Evolutionary conservation across 1,140 invertebrate genomes (phyloP).

Genomic region (Notospermus geniculatus): DNA sequence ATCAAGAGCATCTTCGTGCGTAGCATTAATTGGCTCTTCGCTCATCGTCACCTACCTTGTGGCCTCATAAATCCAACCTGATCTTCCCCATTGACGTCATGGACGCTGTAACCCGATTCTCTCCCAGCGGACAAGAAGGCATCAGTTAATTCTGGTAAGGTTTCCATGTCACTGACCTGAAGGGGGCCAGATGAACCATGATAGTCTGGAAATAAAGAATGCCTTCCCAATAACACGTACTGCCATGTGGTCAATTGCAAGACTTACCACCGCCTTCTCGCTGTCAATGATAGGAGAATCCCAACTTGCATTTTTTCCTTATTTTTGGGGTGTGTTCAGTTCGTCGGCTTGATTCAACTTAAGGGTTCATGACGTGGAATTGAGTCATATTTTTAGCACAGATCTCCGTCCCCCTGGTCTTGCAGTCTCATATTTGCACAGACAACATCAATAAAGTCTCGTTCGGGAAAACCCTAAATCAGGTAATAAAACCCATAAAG

Average conservation of each 20-base stretch:
- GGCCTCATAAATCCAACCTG: not conserved
- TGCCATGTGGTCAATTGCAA: not conserved
- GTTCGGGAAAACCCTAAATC: no score
- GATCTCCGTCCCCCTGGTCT: no score
- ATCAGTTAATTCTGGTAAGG: not conserved
- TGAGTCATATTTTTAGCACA: no score
- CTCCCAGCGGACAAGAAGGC: not conserved
- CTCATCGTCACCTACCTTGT: constrained; percentile 2
- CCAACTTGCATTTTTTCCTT: constrained; percentile 5
- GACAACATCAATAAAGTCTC: no score
- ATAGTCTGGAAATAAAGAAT: not conserved
- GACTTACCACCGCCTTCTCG: no score
- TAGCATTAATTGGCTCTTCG: not conserved
- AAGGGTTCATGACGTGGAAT: no score
- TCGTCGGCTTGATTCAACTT: no score
- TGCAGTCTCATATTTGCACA: no score
- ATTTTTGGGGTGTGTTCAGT: no score
- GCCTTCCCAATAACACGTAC: not conserved
- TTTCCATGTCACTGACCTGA: not conserved
- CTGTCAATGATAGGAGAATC: not conserved
- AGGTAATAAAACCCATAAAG: no score
- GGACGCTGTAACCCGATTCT: not conserved
- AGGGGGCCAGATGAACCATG: not conserved
- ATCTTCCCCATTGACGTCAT: not conserved
- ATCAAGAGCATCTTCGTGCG: no score